Base-by-base conservation (phyloP, 1,140 invertebrate species). In the Drosophila triauraria region DNA sequence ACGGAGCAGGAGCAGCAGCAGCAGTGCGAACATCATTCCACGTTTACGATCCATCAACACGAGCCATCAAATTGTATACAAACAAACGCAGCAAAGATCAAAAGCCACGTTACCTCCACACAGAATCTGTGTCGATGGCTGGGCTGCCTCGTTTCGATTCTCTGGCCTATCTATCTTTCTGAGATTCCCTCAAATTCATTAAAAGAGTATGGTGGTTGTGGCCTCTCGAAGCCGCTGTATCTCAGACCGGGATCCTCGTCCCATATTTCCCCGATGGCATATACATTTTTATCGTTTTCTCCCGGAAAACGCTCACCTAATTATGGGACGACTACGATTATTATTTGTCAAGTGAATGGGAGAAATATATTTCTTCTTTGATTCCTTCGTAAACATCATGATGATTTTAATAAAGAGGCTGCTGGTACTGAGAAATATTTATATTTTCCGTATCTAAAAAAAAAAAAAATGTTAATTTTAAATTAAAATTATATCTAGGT, bases 21-120 rank as follows among this genome's bases (percentile, higher is more conserved):
- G 72, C 81, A 90, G 65, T 68, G 78, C 63, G 57, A 87, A 84
- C 83, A 87, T 87, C 82, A 90, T 90, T 88, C 80, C 78, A 90
- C 86, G 84, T 91, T 91, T 91, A 91, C 83, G 88, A 88, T 91
- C 88, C 88, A 91, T 91, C 88, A 91, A 91, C 88, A 91, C 88
- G 83, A 91, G 81, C 88, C 88, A 91, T 91, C 88, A 91, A 91
- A 91, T 91, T 91, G 88, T 91, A 91, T 91, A 91, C 88, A 91
- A 91, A 91, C 88, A 91, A 91, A 91, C 86, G 86, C 85, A 88
- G 71, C 81, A 82, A 91, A 91, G 88, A 91, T 91, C 88, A 91
- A 91, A 91, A 91, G 88, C 85, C 82, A 35, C 69, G 75, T 72
- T 84, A 82, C 75, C 81, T 78, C 65, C 43, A 35, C 50, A 78